Evolutionary conservation across 2,888 invertebrate genomes (phyloP), one percentile per base, ranked within the genome.

Genomic region (Eulithis prunata): DNA sequence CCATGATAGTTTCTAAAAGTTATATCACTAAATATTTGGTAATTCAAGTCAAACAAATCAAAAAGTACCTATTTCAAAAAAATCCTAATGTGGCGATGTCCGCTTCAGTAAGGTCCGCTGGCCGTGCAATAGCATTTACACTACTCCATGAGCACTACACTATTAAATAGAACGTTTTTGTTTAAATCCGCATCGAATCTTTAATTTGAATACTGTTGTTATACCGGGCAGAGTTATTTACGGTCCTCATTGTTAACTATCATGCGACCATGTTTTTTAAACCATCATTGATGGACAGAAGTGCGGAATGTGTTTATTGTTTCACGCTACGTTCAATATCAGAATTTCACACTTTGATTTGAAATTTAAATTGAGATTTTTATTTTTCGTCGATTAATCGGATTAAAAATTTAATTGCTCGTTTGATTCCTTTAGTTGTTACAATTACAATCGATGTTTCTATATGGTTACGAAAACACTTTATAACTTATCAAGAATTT

Each of bases 121-220:
- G 4, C 14, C 58, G 53, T 54, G 11, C 78, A 75, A 75, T 7
- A 8, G 78, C 76, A 78, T 74, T 73, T 69, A 80, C 88, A 21
- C 81, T 88, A 88, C 88, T 87, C 87, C 86, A 78, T 78, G 79
- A 82, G 82, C 80, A 86, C 84, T 84, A 86, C 83, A 87, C 86
- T 90, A 89, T 89, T 89, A 90, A 91, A 90, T 89, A 89, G 88
- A 90, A 86, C 89, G 92, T 90, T 93, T 89, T 90, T 89, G 90
- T 92, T 92, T 93, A 90, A 93, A 92, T 87, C 90, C 88, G 91
- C 83, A 79, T 78, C 92, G 85, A 92, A 93, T 92, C 75, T 85
- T 71, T 89, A 91, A 93, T 92, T 92, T 87, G 89, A 91, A 89
- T 87, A 90, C 85, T 89, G 89, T 90, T 89, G 87, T 90, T 89